Percentiles rank a stretch among this genome's conserved stretches.
These are phyloP conservation scores for Tetragonula clypearis DNA, from an alignment of 1,140 invertebrate genomes.

Conservation along the genomic window DNA sequence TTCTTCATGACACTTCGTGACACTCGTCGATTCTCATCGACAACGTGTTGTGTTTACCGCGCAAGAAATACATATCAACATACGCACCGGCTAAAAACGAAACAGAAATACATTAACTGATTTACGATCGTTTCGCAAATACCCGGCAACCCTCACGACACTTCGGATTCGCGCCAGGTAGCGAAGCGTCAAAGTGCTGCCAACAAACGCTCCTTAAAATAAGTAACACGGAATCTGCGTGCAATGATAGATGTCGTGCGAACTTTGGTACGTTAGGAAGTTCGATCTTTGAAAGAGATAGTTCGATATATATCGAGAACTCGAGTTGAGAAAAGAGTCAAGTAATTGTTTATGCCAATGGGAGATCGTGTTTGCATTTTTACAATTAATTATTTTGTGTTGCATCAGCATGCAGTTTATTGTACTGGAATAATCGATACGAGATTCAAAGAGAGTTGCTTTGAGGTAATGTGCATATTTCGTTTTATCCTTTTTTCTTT, in stretches of 20 bases:
- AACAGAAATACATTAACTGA: slow-evolving; percentile 1
- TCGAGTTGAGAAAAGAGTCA: not conserved
- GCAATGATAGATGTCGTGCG: slow-evolving; percentile 18
- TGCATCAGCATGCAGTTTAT: not conserved
- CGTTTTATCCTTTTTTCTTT: not conserved
- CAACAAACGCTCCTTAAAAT: slow-evolving; percentile 35
- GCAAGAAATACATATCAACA: not conserved
- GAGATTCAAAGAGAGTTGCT: not conserved
- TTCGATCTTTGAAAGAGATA: not conserved
- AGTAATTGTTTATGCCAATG: not conserved
- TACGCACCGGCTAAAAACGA: not conserved
- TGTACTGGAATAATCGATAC: no score
- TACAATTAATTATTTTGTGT: not conserved
- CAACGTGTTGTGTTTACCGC: not conserved
- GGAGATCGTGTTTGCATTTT: not conserved
- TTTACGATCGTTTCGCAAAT: slow-evolving; percentile 14
- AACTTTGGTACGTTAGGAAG: slow-evolving; percentile 12
- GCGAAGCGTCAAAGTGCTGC: slow-evolving; percentile 12
- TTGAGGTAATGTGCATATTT: not conserved
- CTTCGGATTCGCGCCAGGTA: slow-evolving; percentile 30
- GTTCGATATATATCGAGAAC: not conserved
- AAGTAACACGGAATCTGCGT: slow-evolving; percentile 13
- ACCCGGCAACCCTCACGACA: not conserved
- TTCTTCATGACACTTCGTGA: not conserved
- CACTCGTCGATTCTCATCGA: not conserved